Evolutionary conservation across 92 coral and sea anemone species (phyloP).

Genomic region (Hydrozoanthus gracilis): DNA sequence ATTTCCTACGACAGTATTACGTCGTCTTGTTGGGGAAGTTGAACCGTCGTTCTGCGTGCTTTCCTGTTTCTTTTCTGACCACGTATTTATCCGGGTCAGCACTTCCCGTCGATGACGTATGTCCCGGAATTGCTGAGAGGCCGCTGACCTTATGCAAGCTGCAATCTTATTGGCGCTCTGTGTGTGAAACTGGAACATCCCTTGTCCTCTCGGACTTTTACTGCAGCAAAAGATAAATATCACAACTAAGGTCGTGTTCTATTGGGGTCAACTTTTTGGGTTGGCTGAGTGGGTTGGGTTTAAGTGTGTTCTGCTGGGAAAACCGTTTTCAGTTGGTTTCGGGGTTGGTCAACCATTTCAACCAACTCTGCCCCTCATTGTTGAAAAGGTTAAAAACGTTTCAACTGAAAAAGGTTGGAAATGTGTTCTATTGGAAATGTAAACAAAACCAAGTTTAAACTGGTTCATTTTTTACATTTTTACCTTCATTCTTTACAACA

Average conservation of each 20-base stretch:
- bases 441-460: too few relatives aligned
- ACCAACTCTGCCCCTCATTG: too few relatives aligned
- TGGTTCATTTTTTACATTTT: too few relatives aligned
- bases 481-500: too few relatives aligned
- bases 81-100: slow-evolving; percentile 19
- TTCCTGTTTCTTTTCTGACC: slow-evolving; percentile 28
- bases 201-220: slow-evolving; percentile 83
- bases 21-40: slow-evolving; percentile 18
- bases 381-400: too few relatives aligned
- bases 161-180: slow-evolving; percentile 70
- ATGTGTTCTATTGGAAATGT: too few relatives aligned
- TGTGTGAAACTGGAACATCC: slow-evolving; percentile 84
- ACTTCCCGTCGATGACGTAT: slow-evolving; percentile 53
- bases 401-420: too few relatives aligned
- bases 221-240: slow-evolving; percentile 36
- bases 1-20: neutral
- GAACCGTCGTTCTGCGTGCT: slow-evolving; percentile 8
- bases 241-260: neutral
- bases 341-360: too few relatives aligned
- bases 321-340: too few relatives aligned
- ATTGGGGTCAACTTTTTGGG: neutral
- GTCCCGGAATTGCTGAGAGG: slow-evolving; percentile 52
- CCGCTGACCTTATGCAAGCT: slow-evolving; percentile 62
- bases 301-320: too few relatives aligned
- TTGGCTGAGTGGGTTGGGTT: too few relatives aligned